Base-by-base conservation (phyloP, 2,888 invertebrate species). In the Eupithecia dodoneata region DNA sequence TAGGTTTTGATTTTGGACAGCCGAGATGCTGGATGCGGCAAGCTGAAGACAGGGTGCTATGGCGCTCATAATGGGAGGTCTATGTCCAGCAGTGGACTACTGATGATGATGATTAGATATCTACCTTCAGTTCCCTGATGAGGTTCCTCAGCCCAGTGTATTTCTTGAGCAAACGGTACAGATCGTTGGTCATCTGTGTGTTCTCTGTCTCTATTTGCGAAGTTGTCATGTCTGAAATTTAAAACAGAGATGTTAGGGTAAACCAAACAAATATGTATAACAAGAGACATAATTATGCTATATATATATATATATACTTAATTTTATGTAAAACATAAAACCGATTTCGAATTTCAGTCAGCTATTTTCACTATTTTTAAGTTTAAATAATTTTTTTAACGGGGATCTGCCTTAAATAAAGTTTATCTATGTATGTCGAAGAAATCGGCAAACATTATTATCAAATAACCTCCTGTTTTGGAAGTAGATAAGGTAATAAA, bases 151-250 rank as follows among this genome's bases (percentile, higher is more conserved):
- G 94, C 74, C 98, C 98, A 15, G 98, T 97, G 92, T 99, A 99
- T 91, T 99, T 99, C 93, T 98, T 99, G 83, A 99, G 95, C 82
- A 99, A 96, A 88, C 98, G 97, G 92, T 98, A 98, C 84, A 99
- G 96, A 91, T 99, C 99, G 89, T 98, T 98, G 84, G 98, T 98
- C 96, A 99, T 97, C 93, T 98, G 98, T 13, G 98, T 98, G 90
- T 99, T 99, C 92, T 99, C 99, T 45, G 97, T 96, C 90, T 98
- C 98, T 87, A 99, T 98, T 92, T 98, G 98, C 76, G 98, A 97
- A 76, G 98, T 98, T 79, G 98, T 98, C 97, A 99, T 97, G 89
- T 97, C 99, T 99, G 96, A 71, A 96, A 96, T 71, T 47, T n/a
- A 47, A 18, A 76, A n/a, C 49, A 41, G 2, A 49, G 0, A 18